These are phyloP conservation scores for Teleiodes luculella DNA, from an alignment of 2,888 invertebrate genomes.

Conservation along the genomic window DNA sequence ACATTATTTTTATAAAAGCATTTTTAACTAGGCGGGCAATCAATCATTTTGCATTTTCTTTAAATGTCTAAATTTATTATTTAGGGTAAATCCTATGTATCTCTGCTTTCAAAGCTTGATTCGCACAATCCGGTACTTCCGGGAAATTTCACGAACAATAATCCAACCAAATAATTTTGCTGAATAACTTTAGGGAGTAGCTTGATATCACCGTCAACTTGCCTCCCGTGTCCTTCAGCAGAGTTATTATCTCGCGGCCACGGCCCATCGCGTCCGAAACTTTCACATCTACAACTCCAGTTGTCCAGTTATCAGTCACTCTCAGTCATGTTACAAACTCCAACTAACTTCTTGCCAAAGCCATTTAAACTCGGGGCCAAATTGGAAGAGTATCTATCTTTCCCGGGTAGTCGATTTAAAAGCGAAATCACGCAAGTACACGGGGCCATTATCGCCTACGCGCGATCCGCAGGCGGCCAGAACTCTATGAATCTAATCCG, in stretches of 20 bases:
- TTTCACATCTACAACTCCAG: slow-evolving; percentile 22
- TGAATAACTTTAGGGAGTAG: not conserved
- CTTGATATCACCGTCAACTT: slow-evolving; percentile 8
- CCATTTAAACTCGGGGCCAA: slow-evolving; percentile 63
- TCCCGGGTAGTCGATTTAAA: slow-evolving; percentile 72
- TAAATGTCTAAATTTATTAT: too few relatives aligned
- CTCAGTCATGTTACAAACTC: slow-evolving; percentile 62
- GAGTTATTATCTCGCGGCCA: slow-evolving; percentile 16
- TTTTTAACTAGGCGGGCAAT: too few relatives aligned
- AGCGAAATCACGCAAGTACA: slow-evolving; percentile 76
- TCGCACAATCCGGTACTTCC: not conserved
- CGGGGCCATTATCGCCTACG: slow-evolving; percentile 71
- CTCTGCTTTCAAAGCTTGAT: not conserved
- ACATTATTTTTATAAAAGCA: too few relatives aligned
- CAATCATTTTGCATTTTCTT: too few relatives aligned
- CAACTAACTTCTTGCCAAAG: slow-evolving; percentile 52
- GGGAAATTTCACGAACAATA: not conserved
- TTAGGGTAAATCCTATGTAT: too few relatives aligned
- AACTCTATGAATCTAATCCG: slow-evolving; percentile 79
- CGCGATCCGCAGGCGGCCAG: slow-evolving; percentile 73
- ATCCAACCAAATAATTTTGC: slow-evolving; percentile 1
- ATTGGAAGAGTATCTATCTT: slow-evolving; percentile 74
- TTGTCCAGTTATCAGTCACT: slow-evolving; percentile 61
- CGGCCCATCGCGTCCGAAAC: slow-evolving; percentile 16
- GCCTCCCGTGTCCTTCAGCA: slow-evolving; percentile 11